A percentile compares a stretch with the other conserved stretches of the same genome.
Conservation (phyloP, 2,113 vertebrate genomes). For the Salvelinus namaycush region DNA sequence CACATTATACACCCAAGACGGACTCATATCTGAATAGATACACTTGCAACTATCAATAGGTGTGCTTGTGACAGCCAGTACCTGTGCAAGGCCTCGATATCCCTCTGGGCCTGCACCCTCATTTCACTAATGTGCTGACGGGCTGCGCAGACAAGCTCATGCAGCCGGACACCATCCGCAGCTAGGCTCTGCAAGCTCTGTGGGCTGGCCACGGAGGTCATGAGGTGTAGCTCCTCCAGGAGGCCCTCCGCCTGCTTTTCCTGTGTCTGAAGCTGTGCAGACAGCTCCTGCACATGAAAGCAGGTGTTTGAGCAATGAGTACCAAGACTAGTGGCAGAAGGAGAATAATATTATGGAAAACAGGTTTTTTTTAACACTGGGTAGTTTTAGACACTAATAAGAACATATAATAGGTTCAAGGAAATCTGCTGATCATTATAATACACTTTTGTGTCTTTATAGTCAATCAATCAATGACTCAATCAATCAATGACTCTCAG, state of each 20-base stretch:
- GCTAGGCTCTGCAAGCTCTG: slow-evolving; percentile 73
- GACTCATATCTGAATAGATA: too few species aligned
- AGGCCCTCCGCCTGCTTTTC: slow-evolving; percentile 74
- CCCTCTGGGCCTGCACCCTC: slow-evolving; percentile 74
- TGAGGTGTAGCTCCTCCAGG: slow-evolving; percentile 73
- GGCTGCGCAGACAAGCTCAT: slow-evolving; percentile 66
- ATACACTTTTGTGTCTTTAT: too few species aligned
- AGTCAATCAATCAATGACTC: too few species aligned
- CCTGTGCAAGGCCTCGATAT: slow-evolving; percentile 73
- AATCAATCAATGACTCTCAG: too few species aligned
- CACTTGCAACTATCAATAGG: not conserved
- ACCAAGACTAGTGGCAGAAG: too few species aligned
- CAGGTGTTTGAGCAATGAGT: too few species aligned
- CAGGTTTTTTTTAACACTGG: too few species aligned
- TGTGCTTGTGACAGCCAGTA: slow-evolving; percentile 47
- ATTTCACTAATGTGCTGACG: slow-evolving; percentile 80
- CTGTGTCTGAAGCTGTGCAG: slow-evolving; percentile 76
- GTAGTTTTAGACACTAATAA: too few species aligned
- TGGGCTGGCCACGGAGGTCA: slow-evolving; percentile 61
- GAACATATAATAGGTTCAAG: too few species aligned
- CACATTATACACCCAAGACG: too few species aligned
- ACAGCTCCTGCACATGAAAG: slow-evolving; percentile 46
- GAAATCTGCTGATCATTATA: too few species aligned
- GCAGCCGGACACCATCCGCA: slow-evolving; percentile 56
- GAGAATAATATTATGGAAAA: too few species aligned